These are phyloP conservation scores for Mnemiopsis leidyi DNA, from an alignment of 37 sponge, comb jelly and placozoan species.

Conservation along the genomic window DNA sequence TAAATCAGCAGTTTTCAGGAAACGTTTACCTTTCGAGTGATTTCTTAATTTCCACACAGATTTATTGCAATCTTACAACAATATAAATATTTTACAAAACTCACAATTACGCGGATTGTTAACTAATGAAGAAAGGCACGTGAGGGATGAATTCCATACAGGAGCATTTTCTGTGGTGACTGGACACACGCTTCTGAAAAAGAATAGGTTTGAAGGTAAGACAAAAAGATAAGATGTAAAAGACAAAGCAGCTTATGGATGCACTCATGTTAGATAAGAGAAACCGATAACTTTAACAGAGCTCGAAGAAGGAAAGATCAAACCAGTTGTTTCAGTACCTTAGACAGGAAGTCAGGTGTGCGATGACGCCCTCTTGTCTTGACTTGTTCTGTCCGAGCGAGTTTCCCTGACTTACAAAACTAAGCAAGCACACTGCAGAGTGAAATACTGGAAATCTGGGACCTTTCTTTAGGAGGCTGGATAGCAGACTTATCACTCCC, in stretches of 20 bases:
- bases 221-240: not conserved
- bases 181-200: not conserved
- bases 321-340: not conserved
- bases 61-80: no score
- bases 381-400: slow-evolving; percentile 29
- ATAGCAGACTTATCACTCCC: not conserved
- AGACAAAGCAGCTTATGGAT: no score
- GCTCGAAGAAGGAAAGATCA: no score
- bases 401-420: slow-evolving; percentile 15
- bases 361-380: not conserved
- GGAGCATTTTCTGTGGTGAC: not conserved
- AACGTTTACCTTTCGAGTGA: no score
- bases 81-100: not conserved
- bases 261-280: no score
- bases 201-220: not conserved
- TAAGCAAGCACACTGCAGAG: not conserved
- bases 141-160: not conserved
- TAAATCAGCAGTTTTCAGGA: no score
- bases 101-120: slow-evolving; percentile 59
- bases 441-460: not conserved
- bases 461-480: not conserved
- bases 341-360: not conserved
- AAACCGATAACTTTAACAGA: no score
- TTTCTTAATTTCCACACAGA: no score
- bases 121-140: slow-evolving; percentile 10